Base-by-base conservation (phyloP, 2,888 invertebrate genomes). In the Creontiades dilutus region DNA sequence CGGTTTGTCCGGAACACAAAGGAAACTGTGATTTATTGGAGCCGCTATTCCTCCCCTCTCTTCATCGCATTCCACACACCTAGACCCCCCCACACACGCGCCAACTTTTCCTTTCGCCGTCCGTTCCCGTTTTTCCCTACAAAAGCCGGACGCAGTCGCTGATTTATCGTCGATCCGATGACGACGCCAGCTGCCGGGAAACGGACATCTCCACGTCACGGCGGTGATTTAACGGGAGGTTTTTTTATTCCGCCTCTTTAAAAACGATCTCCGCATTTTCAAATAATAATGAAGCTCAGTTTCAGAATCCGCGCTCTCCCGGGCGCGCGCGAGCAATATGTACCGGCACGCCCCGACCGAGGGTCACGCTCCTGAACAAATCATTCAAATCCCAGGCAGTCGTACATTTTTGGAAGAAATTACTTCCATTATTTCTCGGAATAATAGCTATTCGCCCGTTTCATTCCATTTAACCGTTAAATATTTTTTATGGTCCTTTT, bases 241-340 rank as follows among this genome's bases (percentile, higher is more conserved):
- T 11, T 55, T 57, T 57, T 57, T 76, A 0, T 27, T 0, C 76
- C 9, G 0, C 76, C 3, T 28, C 27, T 37, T 7, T 27, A 14
- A 76, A 76, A 76, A 13, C 76, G 19, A 75, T 75, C 75, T 75
- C 75, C 12, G 75, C 75, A 75, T 27, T 27, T 27, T 27, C 76
- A 76, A 76, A 27, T 76, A 76, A 23, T 27, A 23, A 27, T 37
- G 9, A n/a, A n/a, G 57, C 57, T 37, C 37, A 37, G 57, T 27
- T 16, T 76, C 16, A 52, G 52, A 16, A 52, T 3, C 16, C 11
- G 16, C 52, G 14, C 55, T 55, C 55, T n/a, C n/a, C n/a, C n/a
- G n/a, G n/a, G n/a, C n/a, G n/a, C 55, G 55, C 4, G 13, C n/a
- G n/a, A 5, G 52, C 57, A 2, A 57, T n/a, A 57, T n/a, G 55